Evolutionary conservation across 37 sponge, comb jelly and placozoan genomes (phyloP), one percentile per base, ranked within the genome.

Genomic region (Chondrosia reniformis): DNA sequence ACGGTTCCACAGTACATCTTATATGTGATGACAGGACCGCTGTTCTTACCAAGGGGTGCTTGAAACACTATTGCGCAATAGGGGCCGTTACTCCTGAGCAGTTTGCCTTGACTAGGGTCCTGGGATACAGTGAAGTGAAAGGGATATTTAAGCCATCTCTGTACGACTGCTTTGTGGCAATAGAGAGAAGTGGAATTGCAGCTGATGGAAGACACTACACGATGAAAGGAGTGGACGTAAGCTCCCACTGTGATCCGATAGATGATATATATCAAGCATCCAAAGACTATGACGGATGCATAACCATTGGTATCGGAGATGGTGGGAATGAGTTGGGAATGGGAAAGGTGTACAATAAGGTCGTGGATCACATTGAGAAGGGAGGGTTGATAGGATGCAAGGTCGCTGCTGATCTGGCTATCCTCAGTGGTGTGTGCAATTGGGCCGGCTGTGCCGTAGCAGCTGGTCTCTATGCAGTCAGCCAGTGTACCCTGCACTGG

Each of bases 291-390:
- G 77, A 63, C 7, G 49, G 13, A 0, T 45, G 86, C 27, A 86
- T 63, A 2, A 85, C 97, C 21, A 88, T 97, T 36, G 80, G 87
- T 6, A 81, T 97, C 27, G 97, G 97, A 17, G 97, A 97, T 75
- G 92, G 97, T 21, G 97, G 97, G 13, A 97, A 97, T 83, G 97
- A 97, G 73, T 61, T 94, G n/a, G 97, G 97, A 1, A 83, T 97
- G 87, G 97, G 94, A 0, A 93, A 93, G 76, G 86, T 93, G 1
- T 28, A 40, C 22, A 76, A 86, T 1, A 32, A 64, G 27, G 89
- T 89, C 9, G 65, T 28, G 33, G 15, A 76, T 49, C 43, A 80
- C 31, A 84, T 94, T 22, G 34, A 59, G 0, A 17, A 46, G 28
- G 92, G 92, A 9, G 79, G 43, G 19, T 33, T 13, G 32, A 94